These are phyloP conservation scores for Xestia rhomboidea DNA, from an alignment of 2,888 invertebrate species.

Conservation along the genomic window DNA sequence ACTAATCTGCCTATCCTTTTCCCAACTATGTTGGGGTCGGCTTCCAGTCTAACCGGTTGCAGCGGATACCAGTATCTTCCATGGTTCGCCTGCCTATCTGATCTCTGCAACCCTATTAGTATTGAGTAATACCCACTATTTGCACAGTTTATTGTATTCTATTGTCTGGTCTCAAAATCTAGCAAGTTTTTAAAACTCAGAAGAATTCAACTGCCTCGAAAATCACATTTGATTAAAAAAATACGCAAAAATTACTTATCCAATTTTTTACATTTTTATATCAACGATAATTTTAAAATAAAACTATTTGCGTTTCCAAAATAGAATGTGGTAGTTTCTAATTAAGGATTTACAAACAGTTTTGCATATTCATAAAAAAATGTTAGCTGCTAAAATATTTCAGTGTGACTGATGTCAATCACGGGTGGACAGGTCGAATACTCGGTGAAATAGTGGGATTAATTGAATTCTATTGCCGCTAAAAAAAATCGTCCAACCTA, in stretches of 20 bases:
- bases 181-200: not conserved
- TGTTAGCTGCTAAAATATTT: conserved; percentile 48
- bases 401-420: conserved; percentile 50
- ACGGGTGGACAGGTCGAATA: conserved; percentile 48
- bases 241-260: not conserved
- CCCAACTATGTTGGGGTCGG: not conserved
- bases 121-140: not conserved
- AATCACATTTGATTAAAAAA: too few relatives aligned
- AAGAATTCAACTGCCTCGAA: not conserved
- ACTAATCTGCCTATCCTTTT: not conserved
- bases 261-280: not conserved
- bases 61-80: not conserved
- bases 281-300: not conserved
- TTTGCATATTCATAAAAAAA: conserved; percentile 38
- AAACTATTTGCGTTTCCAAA: conserved; percentile 4
- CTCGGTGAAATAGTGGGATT: conserved; percentile 52
- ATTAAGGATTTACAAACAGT: conserved; percentile 30
- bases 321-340: conserved; percentile 4
- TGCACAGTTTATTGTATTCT: not conserved
- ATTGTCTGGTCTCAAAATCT: not conserved
- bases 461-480: conserved; percentile 54
- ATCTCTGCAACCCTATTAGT: not conserved
- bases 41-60: not conserved
- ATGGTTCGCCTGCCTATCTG: not conserved
- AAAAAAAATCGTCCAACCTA: conserved; percentile 41